Evolutionary conservation across 2,113 vertebrate species (phyloP), one percentile per base, ranked within the genome.

Genomic region (Capreolus pygargus): DNA sequence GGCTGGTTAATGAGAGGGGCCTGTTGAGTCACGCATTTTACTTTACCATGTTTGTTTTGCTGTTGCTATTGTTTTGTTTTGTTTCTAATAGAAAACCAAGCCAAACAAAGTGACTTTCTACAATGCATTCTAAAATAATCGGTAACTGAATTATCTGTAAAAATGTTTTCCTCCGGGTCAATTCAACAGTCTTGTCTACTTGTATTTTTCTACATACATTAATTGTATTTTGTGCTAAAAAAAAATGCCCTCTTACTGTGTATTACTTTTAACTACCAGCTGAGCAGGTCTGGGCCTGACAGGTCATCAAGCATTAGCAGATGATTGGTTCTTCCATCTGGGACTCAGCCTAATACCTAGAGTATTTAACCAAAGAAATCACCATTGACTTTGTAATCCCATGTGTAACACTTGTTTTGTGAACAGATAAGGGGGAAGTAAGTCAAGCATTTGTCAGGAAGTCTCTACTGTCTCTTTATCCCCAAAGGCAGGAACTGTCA

Each of bases 361-460:
- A 99, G 97, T 98, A 99, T 99, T 99, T 99, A 99, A 99, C 99
- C 98, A 99, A 98, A 98, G 98, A 99, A 99, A 98, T 98, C 98
- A 97, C 98, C 99, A 98, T 98, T 99, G 99, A 99, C 99, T 99
- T 98, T 98, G 85, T 98, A 99, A 99, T 99, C 99, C 99, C 99
- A 98, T 54, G 98, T 98, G 99, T 98, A 98, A 98, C 98, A 98
- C 98, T 98, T 98, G 98, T 98, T 97, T 98, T 97, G 96, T 60
- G 85, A 98, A 98, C 97, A 98, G 97, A 96, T 94, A 98, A 99
- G 61, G 91, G 98, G 92, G 99, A 98, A 97, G 98, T 98, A 99
- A 99, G 99, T 99, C 99, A 99, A 99, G 98, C 99, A 98, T 99
- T 99, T 99, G 99, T 99, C 98, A 98, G 98, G 97, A 98, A 98